phyloP scores from a whole-genome alignment of 2,113 vertebrate genomes.

The Mus pahari region DNA sequence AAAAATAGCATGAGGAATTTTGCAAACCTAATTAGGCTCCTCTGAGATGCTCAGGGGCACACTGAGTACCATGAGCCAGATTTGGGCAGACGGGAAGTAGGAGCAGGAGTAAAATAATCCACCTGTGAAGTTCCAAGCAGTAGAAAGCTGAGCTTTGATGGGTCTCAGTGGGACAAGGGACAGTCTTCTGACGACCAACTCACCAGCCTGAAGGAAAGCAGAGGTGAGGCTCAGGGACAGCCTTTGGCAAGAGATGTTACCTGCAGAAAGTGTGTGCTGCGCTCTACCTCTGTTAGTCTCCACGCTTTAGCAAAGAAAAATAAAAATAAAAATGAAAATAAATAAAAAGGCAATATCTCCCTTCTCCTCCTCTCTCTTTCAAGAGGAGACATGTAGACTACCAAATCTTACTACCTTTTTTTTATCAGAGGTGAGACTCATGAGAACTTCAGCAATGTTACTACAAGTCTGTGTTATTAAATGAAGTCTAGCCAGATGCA shows the following conservation, averaged over 20 bases:
- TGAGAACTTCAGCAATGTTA: not conserved
- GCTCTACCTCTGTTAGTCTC: not conserved
- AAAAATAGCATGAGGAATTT: constrained; percentile 65
- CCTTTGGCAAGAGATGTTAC: not conserved
- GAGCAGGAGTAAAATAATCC: not conserved
- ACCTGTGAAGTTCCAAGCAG: not conserved
- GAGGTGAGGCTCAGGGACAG: not conserved
- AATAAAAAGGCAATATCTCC: no score
- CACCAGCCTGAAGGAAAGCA: not conserved
- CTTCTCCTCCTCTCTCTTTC: not conserved
- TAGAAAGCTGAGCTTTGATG: not conserved
- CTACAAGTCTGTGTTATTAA: not conserved
- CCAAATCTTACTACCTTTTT: not conserved
- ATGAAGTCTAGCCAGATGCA: not conserved
- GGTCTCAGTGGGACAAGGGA: not conserved
- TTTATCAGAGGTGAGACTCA: not conserved
- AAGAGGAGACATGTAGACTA: not conserved
- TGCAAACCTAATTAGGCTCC: constrained; percentile 50
- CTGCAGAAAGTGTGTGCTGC: not conserved
- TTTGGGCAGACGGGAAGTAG: not conserved
- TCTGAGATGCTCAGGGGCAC: not conserved
- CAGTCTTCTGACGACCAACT: not conserved
- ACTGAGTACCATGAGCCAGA: not conserved
- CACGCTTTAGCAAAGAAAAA: not conserved
- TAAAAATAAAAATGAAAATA: no score